phyloP scores from a whole-genome alignment of 2,113 vertebrate genomes.

The Ceyx margarethae region DNA sequence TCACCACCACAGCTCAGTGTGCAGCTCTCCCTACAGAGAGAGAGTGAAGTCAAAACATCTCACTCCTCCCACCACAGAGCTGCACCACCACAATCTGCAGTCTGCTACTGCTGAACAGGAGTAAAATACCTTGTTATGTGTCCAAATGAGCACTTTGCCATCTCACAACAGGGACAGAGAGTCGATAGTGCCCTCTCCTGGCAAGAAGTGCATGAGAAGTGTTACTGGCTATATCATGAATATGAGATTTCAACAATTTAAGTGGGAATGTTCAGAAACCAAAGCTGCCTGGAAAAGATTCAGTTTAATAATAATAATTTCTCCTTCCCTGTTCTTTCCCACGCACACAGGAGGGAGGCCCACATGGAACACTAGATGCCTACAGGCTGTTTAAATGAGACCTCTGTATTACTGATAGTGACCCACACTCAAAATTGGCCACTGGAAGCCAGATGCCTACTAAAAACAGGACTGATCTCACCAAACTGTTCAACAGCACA shows the following conservation, averaged over 20 bases:
- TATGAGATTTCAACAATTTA: background rate
- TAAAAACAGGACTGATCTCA: background rate
- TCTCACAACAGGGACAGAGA: background rate
- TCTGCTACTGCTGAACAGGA: background rate
- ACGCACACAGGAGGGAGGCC: background rate
- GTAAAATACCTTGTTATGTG: background rate
- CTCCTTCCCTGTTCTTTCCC: background rate
- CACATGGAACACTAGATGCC: background rate
- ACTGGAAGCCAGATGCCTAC: background rate
- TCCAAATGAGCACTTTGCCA: background rate
- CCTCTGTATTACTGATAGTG: background rate
- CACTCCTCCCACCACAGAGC: background rate
- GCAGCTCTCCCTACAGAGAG: background rate
- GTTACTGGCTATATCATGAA: background rate
- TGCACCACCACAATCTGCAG: fast-evolving
- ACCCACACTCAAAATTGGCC: background rate
- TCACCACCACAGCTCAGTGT: background rate
- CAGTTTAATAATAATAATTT: background rate
- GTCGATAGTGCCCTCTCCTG: conserved; percentile 38
- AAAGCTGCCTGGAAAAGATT: background rate
- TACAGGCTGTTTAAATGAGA: background rate
- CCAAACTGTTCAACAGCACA: background rate
- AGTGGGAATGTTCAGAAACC: background rate
- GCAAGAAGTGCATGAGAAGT: background rate
- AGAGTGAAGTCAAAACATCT: background rate